Conservation (phyloP, 2,797 vertebrate genomes). For the Rhynchotus rufescens region DNA sequence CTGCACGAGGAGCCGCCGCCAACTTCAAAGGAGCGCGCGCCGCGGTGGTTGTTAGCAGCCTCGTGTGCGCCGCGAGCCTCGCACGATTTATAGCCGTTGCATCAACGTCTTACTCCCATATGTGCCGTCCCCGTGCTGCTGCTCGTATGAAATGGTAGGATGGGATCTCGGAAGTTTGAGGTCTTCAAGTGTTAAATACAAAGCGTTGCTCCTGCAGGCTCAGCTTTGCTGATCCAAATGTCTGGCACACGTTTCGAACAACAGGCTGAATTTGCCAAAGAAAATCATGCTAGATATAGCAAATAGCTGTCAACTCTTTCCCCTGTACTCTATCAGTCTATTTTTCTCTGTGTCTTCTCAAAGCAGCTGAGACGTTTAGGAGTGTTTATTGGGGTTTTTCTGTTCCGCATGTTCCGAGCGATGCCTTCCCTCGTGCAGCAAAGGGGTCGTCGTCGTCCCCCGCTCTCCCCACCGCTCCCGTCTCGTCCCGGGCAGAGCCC, state of each 20-base stretch:
- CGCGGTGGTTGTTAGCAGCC: not conserved
- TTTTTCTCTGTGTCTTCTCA: not conserved
- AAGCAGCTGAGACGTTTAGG: not conserved
- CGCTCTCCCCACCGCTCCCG: no score
- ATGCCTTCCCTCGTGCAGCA: not conserved
- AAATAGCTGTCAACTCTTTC: slow-evolving; percentile 44
- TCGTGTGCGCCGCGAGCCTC: not conserved
- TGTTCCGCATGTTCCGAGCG: fast-evolving
- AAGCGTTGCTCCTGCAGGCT: not conserved
- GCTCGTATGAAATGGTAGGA: not conserved
- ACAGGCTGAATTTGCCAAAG: slow-evolving; percentile 37
- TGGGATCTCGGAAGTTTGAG: not conserved
- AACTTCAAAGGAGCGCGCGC: not conserved
- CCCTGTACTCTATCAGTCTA: not conserved
- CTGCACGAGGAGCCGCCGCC: no score
- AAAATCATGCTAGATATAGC: slow-evolving; percentile 2
- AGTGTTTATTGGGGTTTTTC: not conserved
- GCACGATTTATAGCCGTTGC: not conserved
- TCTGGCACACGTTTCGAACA: not conserved
- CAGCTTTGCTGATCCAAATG: not conserved
- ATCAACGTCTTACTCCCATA: not conserved
- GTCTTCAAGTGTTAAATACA: slow-evolving; percentile 48
- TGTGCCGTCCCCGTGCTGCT: not conserved
- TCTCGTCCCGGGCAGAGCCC: not conserved
- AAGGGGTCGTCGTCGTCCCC: not conserved